Evolutionary conservation across 2,113 vertebrate species (phyloP), one percentile per base, ranked within the genome.

Genomic region (Toxostoma redivivum): DNA sequence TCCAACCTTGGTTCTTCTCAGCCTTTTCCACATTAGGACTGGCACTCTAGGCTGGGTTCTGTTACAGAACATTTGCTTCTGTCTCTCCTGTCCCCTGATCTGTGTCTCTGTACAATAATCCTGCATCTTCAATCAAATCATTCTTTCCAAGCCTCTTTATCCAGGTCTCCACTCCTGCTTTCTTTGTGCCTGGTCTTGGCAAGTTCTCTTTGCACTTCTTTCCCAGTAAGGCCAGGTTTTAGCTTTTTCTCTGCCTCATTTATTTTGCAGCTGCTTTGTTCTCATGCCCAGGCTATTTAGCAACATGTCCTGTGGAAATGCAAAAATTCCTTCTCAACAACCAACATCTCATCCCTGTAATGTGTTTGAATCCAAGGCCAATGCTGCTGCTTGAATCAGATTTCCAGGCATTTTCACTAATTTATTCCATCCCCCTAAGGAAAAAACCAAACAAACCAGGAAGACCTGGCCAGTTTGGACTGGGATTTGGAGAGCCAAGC

Each of bases 251-350:
- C 91, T 96, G 96, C 96, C 89, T 97, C 96, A 93, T 97, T 97
- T 92, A 69, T 78, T 96, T 87, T 94, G 95, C 97, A 97, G 97
- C 96, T 97, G 95, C 96, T 97, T 94, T 95, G 92, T 92, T 96
- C 94, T 86, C 60, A 2, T 91, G 93, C 93, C 95, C 91, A 95
- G 80, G 70, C 95, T 96, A 92, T 96, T 97, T 96, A 97, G 90
- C 79, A 84, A 38, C 92, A 76, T 3, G 66, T 96, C 86, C 81
- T 54, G 58, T 86, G 62, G 91, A 97, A 94, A 90, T 35, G 65
- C 48, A 56, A 71, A 64, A 91, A 79, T 25, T 7, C 6, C 20
- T 45, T 57, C 84, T n/a, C 58, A 69, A 71, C 69, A 86, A 50
- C 73, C 82, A 64, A 56, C 44, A 88, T 82, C 78, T 30, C 83